Percentiles rank a stretch among this genome's conserved stretches.
Evolutionary conservation across 2,888 invertebrate species (phyloP).

Genomic region (Sesamia inferens): DNA sequence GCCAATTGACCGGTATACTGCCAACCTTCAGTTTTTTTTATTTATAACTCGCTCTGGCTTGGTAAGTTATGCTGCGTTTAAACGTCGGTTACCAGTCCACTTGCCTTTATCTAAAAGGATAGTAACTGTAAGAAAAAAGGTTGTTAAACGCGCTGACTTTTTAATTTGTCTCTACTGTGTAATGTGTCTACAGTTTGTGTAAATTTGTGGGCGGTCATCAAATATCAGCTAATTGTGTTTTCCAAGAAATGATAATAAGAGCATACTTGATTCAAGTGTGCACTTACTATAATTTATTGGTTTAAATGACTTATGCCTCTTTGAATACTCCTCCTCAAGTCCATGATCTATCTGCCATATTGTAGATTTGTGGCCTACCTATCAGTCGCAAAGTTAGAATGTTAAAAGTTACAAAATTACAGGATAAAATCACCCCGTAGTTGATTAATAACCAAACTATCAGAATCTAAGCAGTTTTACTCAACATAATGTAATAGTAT

Average conservation of each 20-base stretch:
- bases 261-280: no score
- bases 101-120: slow-evolving; percentile 8
- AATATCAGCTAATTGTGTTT: neutral
- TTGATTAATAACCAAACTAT: neutral
- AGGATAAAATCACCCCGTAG: neutral
- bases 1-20: slow-evolving; percentile 90
- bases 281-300: no score
- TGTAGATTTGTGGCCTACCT: neutral
- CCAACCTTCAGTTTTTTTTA: slow-evolving; percentile 90
- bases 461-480: neutral
- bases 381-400: neutral
- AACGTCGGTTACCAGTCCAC: slow-evolving; percentile 49
- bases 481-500: no score
- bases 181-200: neutral
- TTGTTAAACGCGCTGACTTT: neutral
- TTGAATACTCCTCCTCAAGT: neutral
- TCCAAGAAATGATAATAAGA: neutral
- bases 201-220: neutral
- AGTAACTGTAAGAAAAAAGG: slow-evolving; percentile 2
- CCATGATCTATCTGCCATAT: neutral
- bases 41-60: slow-evolving; percentile 88
- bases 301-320: no score
- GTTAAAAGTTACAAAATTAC: neutral
- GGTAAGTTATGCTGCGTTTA: slow-evolving; percentile 86
- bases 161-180: neutral